Percentiles rank a stretch among this genome's conserved stretches.
Evolutionary conservation across 2,888 invertebrate genomes (phyloP).

Genomic region (Periphyllus acericola): DNA sequence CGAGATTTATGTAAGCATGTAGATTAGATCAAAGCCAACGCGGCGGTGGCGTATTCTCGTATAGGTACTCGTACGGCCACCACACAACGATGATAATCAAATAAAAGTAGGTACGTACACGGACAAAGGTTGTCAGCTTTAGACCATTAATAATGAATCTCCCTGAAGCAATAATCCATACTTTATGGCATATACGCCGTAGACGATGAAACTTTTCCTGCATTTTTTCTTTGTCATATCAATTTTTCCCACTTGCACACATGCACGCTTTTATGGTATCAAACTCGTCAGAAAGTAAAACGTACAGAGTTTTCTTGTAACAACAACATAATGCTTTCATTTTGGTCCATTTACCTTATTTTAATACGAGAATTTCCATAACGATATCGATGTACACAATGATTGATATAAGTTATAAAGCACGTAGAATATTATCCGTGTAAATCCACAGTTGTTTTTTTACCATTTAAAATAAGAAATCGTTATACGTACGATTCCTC

Average conservation of each 20-base stretch:
- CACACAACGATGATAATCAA: not conserved
- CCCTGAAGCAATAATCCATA: conserved; percentile 25
- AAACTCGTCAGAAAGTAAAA: not conserved
- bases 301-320: not conserved
- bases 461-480: not conserved
- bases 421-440: not conserved
- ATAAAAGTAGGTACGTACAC: not conserved
- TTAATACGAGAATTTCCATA: not conserved
- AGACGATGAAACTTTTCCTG: not conserved
- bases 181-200: not conserved
- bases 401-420: not conserved
- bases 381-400: not conserved
- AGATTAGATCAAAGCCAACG: conserved; percentile 8
- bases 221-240: not conserved
- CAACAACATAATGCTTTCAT: not conserved
- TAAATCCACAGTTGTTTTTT: not conserved
- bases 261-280: not conserved
- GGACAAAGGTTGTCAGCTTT: conserved; percentile 2
- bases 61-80: not conserved
- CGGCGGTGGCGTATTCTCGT: not conserved
- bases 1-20: conserved; percentile 4
- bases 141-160: conserved; percentile 34
- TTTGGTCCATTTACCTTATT: not conserved
- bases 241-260: not conserved
- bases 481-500: too few species aligned